These are phyloP conservation scores for Drosophila macrothrix DNA, from an alignment of 2,888 invertebrate species.

Conservation along the genomic window DNA sequence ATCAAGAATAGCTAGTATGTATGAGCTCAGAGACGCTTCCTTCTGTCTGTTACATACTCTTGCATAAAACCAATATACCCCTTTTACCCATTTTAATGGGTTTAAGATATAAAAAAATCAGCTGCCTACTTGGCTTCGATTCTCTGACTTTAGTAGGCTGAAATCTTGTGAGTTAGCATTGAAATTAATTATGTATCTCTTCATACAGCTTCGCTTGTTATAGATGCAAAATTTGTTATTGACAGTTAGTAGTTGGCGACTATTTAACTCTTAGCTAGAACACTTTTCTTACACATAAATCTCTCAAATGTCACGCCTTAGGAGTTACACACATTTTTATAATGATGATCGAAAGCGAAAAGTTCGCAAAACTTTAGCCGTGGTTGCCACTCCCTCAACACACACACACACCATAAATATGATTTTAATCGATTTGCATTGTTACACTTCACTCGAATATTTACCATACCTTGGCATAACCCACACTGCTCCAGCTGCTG, in stretches of 20 bases:
- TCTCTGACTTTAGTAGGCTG: not conserved
- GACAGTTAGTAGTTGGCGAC: not conserved
- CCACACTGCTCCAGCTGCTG: slow-evolving; percentile 30
- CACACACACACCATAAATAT: slow-evolving; percentile 59
- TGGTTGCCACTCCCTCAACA: slow-evolving; percentile 23
- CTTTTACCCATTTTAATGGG: not conserved
- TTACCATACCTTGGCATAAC: not conserved
- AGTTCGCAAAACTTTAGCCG: slow-evolving; percentile 27
- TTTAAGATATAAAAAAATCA: not conserved
- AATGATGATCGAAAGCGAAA: slow-evolving; percentile 6
- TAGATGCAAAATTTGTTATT: not conserved
- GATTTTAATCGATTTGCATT: slow-evolving; percentile 73
- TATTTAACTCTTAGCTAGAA: not conserved
- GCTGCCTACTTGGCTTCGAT: not conserved
- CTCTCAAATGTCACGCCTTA: not conserved
- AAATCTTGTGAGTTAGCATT: too few relatives aligned
- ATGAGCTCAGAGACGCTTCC: not conserved
- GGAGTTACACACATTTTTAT: slow-evolving; percentile 10
- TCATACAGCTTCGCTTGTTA: accelerated
- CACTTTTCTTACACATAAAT: slow-evolving; percentile 5
- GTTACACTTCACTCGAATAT: slow-evolving; percentile 36
- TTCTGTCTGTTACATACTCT: not conserved
- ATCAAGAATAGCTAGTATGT: not conserved
- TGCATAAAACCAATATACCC: not conserved
- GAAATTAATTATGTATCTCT: not conserved